phyloP scores from a whole-genome alignment of 2,888 invertebrate genomes.

The Silvanus unidentatus region DNA sequence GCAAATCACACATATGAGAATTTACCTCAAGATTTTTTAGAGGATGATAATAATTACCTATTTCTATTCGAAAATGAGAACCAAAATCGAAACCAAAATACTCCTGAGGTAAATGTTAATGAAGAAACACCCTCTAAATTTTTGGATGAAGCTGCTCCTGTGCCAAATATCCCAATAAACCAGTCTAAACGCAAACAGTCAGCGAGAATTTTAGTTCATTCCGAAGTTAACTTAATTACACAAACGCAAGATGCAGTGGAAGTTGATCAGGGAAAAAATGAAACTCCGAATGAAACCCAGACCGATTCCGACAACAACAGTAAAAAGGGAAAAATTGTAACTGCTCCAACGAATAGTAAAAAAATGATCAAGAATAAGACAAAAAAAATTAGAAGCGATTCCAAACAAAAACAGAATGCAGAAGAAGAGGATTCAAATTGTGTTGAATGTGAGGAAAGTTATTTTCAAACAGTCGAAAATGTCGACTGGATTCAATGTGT shows the following conservation, averaged over 20 bases:
- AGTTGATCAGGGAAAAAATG: too few relatives aligned
- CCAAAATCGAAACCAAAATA: background rate
- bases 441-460: conserved; percentile 1
- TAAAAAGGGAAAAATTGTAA: too few relatives aligned
- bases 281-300: too few relatives aligned
- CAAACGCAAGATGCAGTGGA: too few relatives aligned
- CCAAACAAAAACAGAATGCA: too few relatives aligned
- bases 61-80: conserved; percentile 2
- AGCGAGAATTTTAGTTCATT: conserved; percentile 2
- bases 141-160: conserved; percentile 4
- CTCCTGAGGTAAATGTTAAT: background rate
- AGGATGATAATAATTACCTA: background rate
- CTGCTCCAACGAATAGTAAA: too few relatives aligned
- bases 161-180: background rate
- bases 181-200: conserved; percentile 1
- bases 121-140: conserved; percentile 7
- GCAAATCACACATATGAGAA: conserved; percentile 1
- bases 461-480: background rate
- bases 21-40: conserved; percentile 2
- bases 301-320: too few relatives aligned
- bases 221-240: too few relatives aligned
- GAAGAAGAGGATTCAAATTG: background rate
- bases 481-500: conserved; percentile 11
- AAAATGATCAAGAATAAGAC: too few relatives aligned
- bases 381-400: too few relatives aligned